Conservation (phyloP, 2,797 vertebrate species). For the Decapterus maruadsi region DNA sequence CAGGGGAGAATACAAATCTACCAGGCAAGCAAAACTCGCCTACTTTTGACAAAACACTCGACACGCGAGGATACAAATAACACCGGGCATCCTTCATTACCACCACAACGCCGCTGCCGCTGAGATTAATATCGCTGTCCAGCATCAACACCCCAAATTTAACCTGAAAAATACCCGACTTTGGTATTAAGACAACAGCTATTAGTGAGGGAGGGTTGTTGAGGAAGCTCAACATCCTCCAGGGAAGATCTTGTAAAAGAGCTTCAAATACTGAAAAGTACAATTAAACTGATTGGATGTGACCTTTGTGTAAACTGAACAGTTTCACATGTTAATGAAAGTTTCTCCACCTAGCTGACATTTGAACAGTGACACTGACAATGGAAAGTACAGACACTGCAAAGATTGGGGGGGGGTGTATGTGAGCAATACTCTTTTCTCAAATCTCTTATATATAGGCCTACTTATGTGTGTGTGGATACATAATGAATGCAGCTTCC, state of each 20-base stretch:
- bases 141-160: constrained; percentile 73
- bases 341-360: constrained; percentile 63
- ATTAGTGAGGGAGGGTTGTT: constrained; percentile 59
- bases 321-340: constrained; percentile 58
- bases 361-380: constrained; percentile 62
- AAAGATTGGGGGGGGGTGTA: neutral
- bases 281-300: constrained; percentile 69
- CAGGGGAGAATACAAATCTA: constrained; percentile 83
- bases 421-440: neutral
- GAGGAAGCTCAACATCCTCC: constrained; percentile 39
- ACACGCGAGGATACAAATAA: constrained; percentile 83
- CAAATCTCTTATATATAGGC: neutral
- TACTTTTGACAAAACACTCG: constrained; percentile 88
- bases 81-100: constrained; percentile 79
- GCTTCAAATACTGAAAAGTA: constrained; percentile 40
- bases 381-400: constrained; percentile 15
- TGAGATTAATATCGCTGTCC: constrained; percentile 72
- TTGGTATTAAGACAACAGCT: constrained; percentile 71
- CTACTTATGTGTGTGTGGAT: no score
- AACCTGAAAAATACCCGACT: constrained; percentile 80
- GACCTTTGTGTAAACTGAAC: constrained; percentile 65
- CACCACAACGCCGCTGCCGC: constrained; percentile 40
- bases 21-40: constrained; percentile 86
- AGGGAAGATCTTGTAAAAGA: constrained; percentile 48
- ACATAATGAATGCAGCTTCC: no score